Conservation (phyloP, 2,797 vertebrate species). For the Anguilla pacifica region DNA sequence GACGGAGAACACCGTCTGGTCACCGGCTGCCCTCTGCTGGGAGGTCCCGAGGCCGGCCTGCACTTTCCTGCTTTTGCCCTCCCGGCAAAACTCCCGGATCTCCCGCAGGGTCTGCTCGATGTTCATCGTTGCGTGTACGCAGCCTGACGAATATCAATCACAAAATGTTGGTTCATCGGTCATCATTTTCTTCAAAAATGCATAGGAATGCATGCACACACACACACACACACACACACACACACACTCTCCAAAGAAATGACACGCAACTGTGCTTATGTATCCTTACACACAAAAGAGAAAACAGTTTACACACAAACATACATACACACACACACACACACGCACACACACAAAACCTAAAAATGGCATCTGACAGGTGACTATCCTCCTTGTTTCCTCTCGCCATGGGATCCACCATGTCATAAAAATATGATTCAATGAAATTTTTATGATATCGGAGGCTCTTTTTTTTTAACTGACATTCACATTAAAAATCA, state of each 20-base stretch:
- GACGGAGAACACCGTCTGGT: conserved; percentile 67
- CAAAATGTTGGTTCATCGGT: background rate
- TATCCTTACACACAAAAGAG: conserved; percentile 1
- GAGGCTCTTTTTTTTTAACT: conserved; percentile 31
- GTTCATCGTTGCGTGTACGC: conserved; percentile 60
- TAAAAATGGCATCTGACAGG: conserved; percentile 52
- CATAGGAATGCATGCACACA: background rate
- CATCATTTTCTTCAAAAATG: background rate
- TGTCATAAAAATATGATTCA: conserved; percentile 50
- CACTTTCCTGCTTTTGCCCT: conserved; percentile 62
- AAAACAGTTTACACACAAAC: background rate
- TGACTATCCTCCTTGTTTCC: conserved; percentile 55
- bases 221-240: conserved; percentile 38
- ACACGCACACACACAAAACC: conserved; percentile 27
- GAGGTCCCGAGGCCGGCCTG: conserved; percentile 50
- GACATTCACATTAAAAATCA: conserved; percentile 37
- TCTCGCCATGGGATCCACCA: conserved; percentile 36
- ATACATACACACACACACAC: conserved; percentile 25
- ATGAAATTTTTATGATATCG: conserved; percentile 47
- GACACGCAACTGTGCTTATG: background rate
- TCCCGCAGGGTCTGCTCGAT: conserved; percentile 68
- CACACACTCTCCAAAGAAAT: conserved; percentile 15
- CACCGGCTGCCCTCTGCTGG: conserved; percentile 54
- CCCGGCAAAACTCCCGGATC: conserved; percentile 61
- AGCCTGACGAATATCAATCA: conserved; percentile 54